These are phyloP conservation scores for Aleadryas rufinucha DNA, from an alignment of 2,113 vertebrate genomes.

Conservation along the genomic window DNA sequence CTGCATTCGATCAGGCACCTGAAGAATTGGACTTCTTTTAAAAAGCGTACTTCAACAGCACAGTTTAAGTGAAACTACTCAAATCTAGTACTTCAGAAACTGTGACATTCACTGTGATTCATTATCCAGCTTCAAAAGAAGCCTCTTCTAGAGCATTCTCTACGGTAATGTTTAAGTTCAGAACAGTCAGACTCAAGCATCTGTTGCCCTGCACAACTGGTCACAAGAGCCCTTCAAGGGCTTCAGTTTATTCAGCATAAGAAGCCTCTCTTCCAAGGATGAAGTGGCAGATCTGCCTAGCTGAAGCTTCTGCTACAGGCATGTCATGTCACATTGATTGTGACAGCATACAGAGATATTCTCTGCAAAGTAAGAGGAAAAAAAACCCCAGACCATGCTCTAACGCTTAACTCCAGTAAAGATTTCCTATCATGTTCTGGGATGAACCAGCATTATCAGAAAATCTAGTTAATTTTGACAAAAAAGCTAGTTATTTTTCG, in stretches of 20 bases:
- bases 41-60: not conserved
- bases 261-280: not conserved
- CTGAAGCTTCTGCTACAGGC: not conserved
- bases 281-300: not conserved
- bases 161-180: not conserved
- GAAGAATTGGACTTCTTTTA: not conserved
- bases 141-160: not conserved
- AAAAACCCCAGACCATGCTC: not conserved
- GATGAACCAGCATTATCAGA: not conserved
- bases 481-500: not conserved
- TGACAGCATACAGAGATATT: not conserved
- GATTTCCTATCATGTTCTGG: not conserved
- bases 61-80: not conserved
- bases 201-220: not conserved
- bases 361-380: not conserved
- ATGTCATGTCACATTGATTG: not conserved
- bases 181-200: not conserved
- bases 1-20: slow-evolving; percentile 98
- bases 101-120: not conserved
- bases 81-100: not conserved
- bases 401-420: not conserved
- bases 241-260: not conserved
- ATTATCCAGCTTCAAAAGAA: not conserved
- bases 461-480: not conserved
- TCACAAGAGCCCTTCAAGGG: not conserved